phyloP scores from a whole-genome alignment of 2,888 invertebrate species.

The Dasysyrphus albostriatus region DNA sequence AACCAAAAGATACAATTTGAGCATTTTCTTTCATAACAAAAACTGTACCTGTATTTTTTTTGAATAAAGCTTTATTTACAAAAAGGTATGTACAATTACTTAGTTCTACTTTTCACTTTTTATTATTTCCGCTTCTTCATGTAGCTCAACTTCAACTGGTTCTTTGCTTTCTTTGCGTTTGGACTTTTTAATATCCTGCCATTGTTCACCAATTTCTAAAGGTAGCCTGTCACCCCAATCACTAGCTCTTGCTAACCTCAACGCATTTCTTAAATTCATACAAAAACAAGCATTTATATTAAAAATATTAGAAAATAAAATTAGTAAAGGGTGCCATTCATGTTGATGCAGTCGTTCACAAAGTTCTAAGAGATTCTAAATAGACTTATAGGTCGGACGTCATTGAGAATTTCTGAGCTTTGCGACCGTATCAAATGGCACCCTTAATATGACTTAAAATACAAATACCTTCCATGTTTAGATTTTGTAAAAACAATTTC shows the following conservation, averaged over 20 bases:
- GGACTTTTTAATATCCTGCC: conserved; percentile 57
- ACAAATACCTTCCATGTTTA: conserved; percentile 89
- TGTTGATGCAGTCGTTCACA: no score
- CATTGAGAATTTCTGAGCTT: no score
- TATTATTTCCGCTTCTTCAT: neutral
- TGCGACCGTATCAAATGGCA: no score
- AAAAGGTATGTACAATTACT: neutral
- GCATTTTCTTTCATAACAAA: no score
- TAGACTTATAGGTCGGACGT: no score
- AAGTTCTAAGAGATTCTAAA: no score
- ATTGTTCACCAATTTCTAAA: conserved; percentile 83
- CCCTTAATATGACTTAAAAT: no score
- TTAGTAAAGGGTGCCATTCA: no score
- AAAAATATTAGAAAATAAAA: no score
- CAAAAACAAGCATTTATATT: neutral
- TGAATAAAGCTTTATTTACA: conserved; percentile 37
- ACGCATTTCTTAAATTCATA: conserved; percentile 84
- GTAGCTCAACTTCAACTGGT: neutral
- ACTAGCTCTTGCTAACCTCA: conserved; percentile 89
- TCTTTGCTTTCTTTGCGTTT: neutral
- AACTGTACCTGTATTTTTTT: neutral
- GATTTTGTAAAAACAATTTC: conserved; percentile 91
- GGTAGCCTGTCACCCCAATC: conserved; percentile 94
- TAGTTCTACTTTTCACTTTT: conserved; percentile 21
- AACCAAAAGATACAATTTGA: no score